Conservation (phyloP, 2,888 invertebrate genomes). For the Boloria euphrosyne region DNA sequence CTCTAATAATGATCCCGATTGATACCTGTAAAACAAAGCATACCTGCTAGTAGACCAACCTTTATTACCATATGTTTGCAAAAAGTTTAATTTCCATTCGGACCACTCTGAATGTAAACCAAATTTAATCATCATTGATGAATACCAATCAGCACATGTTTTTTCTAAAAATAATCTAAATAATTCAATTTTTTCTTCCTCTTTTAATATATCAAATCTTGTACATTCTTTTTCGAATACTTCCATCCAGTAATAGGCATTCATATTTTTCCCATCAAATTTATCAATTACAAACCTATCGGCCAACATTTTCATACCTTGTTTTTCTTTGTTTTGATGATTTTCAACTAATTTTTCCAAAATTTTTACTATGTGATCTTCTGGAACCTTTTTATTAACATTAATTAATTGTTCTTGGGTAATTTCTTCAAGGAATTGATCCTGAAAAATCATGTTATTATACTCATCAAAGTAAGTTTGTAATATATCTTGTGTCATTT, state of each 20-base stretch:
- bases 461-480: constrained; percentile 37
- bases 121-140: no score
- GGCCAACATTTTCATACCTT: no score
- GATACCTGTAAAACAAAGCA: constrained; percentile 45
- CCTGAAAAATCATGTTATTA: constrained; percentile 35
- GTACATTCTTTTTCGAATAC: constrained; percentile 47
- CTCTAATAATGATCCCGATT: constrained; percentile 46
- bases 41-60: constrained; percentile 43
- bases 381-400: constrained; percentile 4
- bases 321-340: no score
- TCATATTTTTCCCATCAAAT: constrained; percentile 17
- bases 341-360: constrained; percentile 21
- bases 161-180: constrained; percentile 19
- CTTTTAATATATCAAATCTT: constrained; percentile 39
- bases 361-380: constrained; percentile 30
- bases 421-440: constrained; percentile 40
- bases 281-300: no score
- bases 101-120: constrained; percentile 27
- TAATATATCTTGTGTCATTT: constrained; percentile 27
- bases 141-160: no score
- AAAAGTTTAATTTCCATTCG: constrained; percentile 44
- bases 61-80: constrained; percentile 43
- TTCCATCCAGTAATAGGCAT: constrained; percentile 44
- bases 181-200: constrained; percentile 45
- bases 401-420: constrained; percentile 18